Base-by-base conservation (phyloP, 2,797 vertebrate species). In the Pelobates cultripes region DNA sequence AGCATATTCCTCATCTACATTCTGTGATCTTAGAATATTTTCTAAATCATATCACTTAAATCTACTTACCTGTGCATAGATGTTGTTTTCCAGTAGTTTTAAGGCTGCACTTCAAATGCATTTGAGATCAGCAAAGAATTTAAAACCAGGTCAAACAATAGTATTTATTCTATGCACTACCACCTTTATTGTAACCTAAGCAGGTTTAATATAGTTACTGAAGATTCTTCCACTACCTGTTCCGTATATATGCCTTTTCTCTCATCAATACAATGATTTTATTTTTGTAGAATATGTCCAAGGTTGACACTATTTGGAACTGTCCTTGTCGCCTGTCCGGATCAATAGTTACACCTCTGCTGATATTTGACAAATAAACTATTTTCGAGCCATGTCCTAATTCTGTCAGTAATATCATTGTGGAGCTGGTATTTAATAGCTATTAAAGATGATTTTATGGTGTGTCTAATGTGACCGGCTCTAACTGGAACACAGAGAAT, bases 301-400 rank as follows among this genome's bases (percentile, higher is more conserved):
- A 53, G 44, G 77, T 53, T 80, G 77, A 80, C 73, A 84, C 42
- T 60, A 71, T 84, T 84, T 75, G 73, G 67, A 84, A 72, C 67
- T 75, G 45, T 84, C 73, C 75, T 68, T 79, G 77, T 69, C 44
- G 15, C 28, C 68, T 80, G 72, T 84, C 77, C 68, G 73, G 77
- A 84, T 79, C 77, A 84, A 84, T 84, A 84, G 77, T 43, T 76
- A 75, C 74, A 57, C 57, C 42, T 40, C 73, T 15, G 42, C 57
- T 72, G 72, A 79, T 79, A 83, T 83, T 79, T 83, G 82, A 79
- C 77, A 83, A 79, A 83, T 76, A 83, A 79, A 60, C 70, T 83
- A 75, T 84, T 79, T 79, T 79, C 79, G 67, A 84, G 79, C 73
- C 73, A 64, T 84, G 82, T 57, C 82, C 82, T 84, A 79, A 79